These are phyloP conservation scores for Porites divaricata DNA, from an alignment of 92 coral and sea anemone species.

Conservation along the genomic window DNA sequence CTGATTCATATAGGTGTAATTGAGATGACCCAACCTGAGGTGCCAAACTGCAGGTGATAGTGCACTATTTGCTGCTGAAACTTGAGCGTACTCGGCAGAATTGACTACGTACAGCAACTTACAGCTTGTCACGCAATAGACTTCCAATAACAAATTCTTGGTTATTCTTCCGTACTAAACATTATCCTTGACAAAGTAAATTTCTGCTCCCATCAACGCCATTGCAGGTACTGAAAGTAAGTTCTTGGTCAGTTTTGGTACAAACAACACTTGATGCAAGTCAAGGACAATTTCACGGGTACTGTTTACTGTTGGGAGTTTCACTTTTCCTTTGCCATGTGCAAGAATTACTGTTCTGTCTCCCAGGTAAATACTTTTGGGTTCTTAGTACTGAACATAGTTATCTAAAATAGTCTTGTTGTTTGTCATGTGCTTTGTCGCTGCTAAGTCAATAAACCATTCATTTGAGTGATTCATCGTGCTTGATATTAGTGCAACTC, in stretches of 20 bases:
- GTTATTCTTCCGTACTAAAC: too few species aligned
- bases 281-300: neutral
- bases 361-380: too few species aligned
- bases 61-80: conserved; percentile 37
- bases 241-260: too few species aligned
- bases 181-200: conserved; percentile 36
- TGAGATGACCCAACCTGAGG: conserved; percentile 56
- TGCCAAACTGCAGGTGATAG: conserved; percentile 72
- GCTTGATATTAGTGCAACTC: conserved; percentile 61
- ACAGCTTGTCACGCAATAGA: conserved; percentile 47
- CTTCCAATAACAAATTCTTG: conserved; percentile 49
- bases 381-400: conserved; percentile 46
- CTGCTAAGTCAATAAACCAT: conserved; percentile 68
- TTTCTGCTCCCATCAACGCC: conserved; percentile 10
- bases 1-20: conserved; percentile 45
- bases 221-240: too few species aligned
- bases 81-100: conserved; percentile 51
- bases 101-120: neutral
- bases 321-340: conserved; percentile 63
- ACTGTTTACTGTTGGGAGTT: conserved; percentile 39
- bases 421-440: conserved; percentile 59
- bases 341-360: too few species aligned
- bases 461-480: conserved; percentile 23
- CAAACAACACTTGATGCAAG: too few species aligned
- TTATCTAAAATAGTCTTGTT: conserved; percentile 42